Percentiles rank a stretch among this genome's conserved stretches.
These are phyloP conservation scores for Marisa cornuarietis DNA, from an alignment of 1,140 invertebrate genomes.

Conservation along the genomic window DNA sequence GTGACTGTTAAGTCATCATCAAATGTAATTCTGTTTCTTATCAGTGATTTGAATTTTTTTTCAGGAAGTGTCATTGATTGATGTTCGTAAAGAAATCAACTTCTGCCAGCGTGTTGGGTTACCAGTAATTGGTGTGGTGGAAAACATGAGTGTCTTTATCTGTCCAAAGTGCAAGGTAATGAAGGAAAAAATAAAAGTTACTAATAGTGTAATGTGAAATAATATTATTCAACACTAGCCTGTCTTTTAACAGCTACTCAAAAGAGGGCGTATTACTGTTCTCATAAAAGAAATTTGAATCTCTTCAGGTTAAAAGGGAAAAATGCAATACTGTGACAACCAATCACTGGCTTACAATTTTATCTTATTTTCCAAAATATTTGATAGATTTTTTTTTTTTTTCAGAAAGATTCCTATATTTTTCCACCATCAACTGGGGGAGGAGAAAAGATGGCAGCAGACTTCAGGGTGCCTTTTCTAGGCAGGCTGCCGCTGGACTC, in stretches of 20 bases:
- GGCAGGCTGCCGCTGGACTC: constrained; percentile 63
- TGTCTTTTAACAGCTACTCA: no score
- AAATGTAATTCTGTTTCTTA: not conserved
- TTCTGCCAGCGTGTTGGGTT: constrained; percentile 93
- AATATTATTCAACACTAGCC: no score
- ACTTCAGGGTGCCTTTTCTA: constrained; percentile 81
- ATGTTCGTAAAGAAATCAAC: constrained; percentile 93
- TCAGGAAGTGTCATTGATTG: constrained; percentile 85
- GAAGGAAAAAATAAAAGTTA: no score
- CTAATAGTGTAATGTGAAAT: no score
- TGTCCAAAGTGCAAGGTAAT: constrained; percentile 82
- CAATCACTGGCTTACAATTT: not conserved
- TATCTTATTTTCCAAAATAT: not conserved
- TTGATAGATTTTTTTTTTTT: constrained; percentile 3
- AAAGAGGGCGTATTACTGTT: no score
- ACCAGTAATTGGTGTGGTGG: constrained; percentile 88
- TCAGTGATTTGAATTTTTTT: constrained; percentile 17
- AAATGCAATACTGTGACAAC: not conserved
- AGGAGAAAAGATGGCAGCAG: constrained; percentile 79
- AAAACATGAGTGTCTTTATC: constrained; percentile 95
- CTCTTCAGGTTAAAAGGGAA: no score
- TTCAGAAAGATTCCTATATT: constrained; percentile 78
- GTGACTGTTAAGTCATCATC: no score
- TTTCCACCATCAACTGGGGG: constrained; percentile 83
- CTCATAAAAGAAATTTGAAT: no score